Evolutionary conservation across 1,140 invertebrate genomes (phyloP).

Genomic region (Drosophila ercepeae): DNA sequence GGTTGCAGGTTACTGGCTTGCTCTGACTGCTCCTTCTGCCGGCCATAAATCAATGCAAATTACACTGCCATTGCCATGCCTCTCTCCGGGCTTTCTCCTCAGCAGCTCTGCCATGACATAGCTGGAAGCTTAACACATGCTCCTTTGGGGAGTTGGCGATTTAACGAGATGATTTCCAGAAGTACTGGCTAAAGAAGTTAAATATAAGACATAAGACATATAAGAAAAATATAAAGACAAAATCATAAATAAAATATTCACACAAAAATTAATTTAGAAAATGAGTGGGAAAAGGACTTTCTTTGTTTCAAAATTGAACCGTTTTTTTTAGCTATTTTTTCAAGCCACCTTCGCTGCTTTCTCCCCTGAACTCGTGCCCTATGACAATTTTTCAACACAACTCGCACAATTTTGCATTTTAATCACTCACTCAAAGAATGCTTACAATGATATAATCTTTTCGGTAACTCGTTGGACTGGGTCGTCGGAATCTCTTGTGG

Average conservation of each 20-base stretch:
- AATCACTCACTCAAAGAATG: constrained; percentile 80
- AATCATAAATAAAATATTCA: no score
- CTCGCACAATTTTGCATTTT: constrained; percentile 58
- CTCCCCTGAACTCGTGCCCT: background rate
- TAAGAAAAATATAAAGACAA: background rate
- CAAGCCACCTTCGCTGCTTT: background rate
- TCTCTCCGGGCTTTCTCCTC: constrained; percentile 2
- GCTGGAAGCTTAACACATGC: constrained; percentile 69
- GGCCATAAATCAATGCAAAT: constrained; percentile 76
- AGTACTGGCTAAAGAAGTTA: background rate
- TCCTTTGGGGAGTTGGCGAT: constrained; percentile 8
- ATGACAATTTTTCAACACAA: constrained; percentile 57
- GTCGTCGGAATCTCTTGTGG: constrained; percentile 26
- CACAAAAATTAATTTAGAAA: no score
- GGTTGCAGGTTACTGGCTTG: constrained; percentile 16
- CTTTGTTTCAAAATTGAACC: background rate
- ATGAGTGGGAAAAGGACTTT: no score
- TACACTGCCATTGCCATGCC: constrained; percentile 43
- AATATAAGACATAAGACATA: no score
- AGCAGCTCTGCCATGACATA: constrained; percentile 42
- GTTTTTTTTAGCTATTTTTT: background rate
- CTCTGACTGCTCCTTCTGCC: constrained; percentile 23
- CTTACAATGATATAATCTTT: constrained; percentile 77
- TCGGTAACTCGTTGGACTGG: constrained; percentile 24
- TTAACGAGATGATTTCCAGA: constrained; percentile 4